Base-by-base conservation (phyloP, 1,140 invertebrate genomes). In the Globodera rostochiensis region DNA sequence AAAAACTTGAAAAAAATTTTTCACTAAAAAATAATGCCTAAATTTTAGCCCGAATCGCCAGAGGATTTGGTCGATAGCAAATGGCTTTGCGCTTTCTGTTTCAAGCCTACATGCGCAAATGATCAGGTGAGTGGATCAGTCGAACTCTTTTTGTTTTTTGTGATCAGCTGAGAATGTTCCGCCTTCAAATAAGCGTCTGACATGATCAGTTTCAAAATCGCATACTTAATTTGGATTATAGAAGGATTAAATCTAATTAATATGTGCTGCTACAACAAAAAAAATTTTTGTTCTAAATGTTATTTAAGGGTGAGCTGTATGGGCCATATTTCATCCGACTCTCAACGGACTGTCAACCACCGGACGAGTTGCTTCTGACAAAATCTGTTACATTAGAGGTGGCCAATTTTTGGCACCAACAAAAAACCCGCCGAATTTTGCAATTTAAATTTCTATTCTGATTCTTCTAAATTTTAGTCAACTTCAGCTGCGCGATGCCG, bases 241-340 rank as follows among this genome's bases (percentile, higher is more conserved):
- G 25, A 36, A 36, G 2, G 25, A 36, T 36, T n/a, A n/a, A 25
- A 25, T 25, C 25, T 25, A 25, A 25, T 36, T 36, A 36, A 36
- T 36, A 36, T 36, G 36, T 36, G 36, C 36, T 3, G 36, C 36
- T 36, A 3, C 25, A 36, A 36, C 1, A 21, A 69, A 13, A 13
- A 19, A 69, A 0, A 0, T 25, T 25, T 25, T 25, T 25, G 0
- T 25, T 25, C 25, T 25, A 25, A 25, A 25, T 25, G 25, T 25
- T 25, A 25, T 25, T 25, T 1, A 64, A 77, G 75, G 75, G 75
- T 15, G 75, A 77, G 19, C 15, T 77, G 75, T 77, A 57, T 66
- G 75, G 75, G 5, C 75, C 75, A 6, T 77, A 77, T 77, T 77
- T 77, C n/a, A 53, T 77, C 3, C 67, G 36, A 47, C 60, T 77